phyloP scores from a whole-genome alignment of 1,140 invertebrate genomes.

The Atopsyche davidsoni region DNA sequence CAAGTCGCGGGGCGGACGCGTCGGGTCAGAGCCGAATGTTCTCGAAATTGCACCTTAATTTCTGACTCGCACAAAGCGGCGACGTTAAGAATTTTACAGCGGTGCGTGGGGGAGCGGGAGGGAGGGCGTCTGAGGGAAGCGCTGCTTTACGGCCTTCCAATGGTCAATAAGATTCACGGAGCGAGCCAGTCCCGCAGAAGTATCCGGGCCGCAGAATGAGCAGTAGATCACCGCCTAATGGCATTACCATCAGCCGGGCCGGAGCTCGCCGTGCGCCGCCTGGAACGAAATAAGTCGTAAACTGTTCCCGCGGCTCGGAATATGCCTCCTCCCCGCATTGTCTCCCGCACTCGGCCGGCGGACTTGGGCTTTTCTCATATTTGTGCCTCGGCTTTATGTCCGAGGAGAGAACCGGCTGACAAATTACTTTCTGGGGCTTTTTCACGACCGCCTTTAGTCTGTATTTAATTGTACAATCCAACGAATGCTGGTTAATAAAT shows the following conservation, averaged over 20 bases:
- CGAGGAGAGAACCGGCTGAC: no score
- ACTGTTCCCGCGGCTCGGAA: slow-evolving; percentile 9
- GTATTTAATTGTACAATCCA: no score
- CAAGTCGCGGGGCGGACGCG: background rate
- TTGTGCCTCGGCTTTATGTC: no score
- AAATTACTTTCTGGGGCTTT: no score
- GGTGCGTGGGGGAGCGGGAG: slow-evolving; percentile 11
- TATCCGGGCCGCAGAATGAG: slow-evolving; percentile 16
- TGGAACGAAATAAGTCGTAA: slow-evolving; percentile 13
- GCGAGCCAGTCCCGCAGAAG: background rate
- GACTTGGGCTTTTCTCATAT: no score
- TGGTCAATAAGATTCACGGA: slow-evolving; percentile 16
- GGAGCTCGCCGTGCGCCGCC: slow-evolving; percentile 5
- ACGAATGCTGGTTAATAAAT: no score
- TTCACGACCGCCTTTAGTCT: no score
- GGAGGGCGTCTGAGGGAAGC: slow-evolving; percentile 14
- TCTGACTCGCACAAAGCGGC: slow-evolving; percentile 8
- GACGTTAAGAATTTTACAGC: slow-evolving; percentile 22
- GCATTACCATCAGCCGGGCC: slow-evolving; percentile 21
- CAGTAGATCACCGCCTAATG: slow-evolving; percentile 24
- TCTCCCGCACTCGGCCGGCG: no score
- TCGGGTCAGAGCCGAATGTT: no score
- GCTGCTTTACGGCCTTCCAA: slow-evolving; percentile 20
- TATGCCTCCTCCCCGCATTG: slow-evolving; percentile 6
- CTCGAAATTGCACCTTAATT: slow-evolving; percentile 18